Base-by-base conservation (phyloP, 1,140 invertebrate species). In the Myzus persicae region DNA sequence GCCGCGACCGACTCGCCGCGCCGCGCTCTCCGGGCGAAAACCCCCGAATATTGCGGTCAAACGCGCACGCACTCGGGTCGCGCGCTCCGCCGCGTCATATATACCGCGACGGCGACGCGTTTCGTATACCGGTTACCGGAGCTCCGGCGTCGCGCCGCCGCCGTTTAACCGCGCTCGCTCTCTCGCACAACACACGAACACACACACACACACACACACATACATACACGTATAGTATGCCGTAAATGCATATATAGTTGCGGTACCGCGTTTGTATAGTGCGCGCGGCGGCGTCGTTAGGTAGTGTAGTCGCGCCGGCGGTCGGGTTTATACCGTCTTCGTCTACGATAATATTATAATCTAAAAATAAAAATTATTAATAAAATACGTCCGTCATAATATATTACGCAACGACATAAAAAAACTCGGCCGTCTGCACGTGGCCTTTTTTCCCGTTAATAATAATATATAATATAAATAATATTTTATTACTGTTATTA, bases 41-140 rank as follows among this genome's bases (percentile, higher is more conserved):
- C 91, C 67, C 76, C 76, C 76, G 46, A 93, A 93, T 93, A 85
- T 93, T 85, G 91, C 91, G 91, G 91, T 93, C 91, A 93, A 85
- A 67, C 59, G 59, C 91, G 31, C 91, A 44, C 67, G 42, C 40
- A 91, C 90, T 91, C 51, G 46, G 90, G 59, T 48, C 90, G 40
- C 90, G 91, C 76, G 44, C 90, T 42, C 67, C 40, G 44, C n/a
- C 44, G 85, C 85, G 6, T 31, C 40, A 85, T 42, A 42, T 40
- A 40, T 42, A 81, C 91, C 84, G 38, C 82, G 82, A 40, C 84
- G 42, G 42, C 84, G 84, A 44, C 36, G 38, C 82, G 40, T 40
- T 84, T 40, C 59, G 31, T 84, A 85, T 88, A 88, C 85, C 85
- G 85, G 85, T 88, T 48, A 88, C 44, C 85, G 44, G 85, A 88